Base-by-base conservation (phyloP, 2,113 vertebrate genomes). In the Gobiocypris rarus region DNA sequence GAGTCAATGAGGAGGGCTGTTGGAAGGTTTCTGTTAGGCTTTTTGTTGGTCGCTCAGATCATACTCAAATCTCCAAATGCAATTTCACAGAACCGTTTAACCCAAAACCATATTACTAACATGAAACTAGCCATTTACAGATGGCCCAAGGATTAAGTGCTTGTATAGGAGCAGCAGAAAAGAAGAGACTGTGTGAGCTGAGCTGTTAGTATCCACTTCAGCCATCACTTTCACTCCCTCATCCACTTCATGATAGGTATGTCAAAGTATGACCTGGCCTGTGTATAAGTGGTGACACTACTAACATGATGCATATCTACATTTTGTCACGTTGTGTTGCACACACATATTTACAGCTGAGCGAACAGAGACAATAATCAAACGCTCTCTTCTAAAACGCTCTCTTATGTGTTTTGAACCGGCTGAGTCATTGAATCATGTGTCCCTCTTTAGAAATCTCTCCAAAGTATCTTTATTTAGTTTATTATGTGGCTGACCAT, bases 121-220 rank as follows among this genome's bases (percentile, higher is more conserved):
- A 71, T 69, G 38, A 78, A 84, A 52, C 38, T 9, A 58, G 13
- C 26, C 59, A 67, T 65, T 80, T 67, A 63, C 38, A 63, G 34
- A 61, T 63, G 76, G 56, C 76, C 56, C n/a, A 63, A 15, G 34
- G 76, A 63, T 79, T 79, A 63, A 79, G 56, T 43, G 76, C 76
- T 79, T 79, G 3, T 79, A 31, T 26, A 28, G 56, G 19, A 45
- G 76, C 56, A 45, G 11, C 45, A 61, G 75, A 83, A 65, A 50
- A 41, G 5, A 14, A 81, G 4, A 74, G 83, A 48, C 19, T 41
- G 54, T 45, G 13, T 71, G 50, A 15, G 5, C 6, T 54, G 50
- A 54, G 6, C 50, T 54, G 52, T 54, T 54, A 54, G 50, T 19
- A 54, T 38, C 45, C 67, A 54, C 48, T 65, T n/a, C 50, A n/a